A percentile compares a stretch with the other conserved stretches of the same genome.
These are phyloP conservation scores for Sebastes fasciatus DNA, from an alignment of 2,113 vertebrate species.

Conservation along the genomic window DNA sequence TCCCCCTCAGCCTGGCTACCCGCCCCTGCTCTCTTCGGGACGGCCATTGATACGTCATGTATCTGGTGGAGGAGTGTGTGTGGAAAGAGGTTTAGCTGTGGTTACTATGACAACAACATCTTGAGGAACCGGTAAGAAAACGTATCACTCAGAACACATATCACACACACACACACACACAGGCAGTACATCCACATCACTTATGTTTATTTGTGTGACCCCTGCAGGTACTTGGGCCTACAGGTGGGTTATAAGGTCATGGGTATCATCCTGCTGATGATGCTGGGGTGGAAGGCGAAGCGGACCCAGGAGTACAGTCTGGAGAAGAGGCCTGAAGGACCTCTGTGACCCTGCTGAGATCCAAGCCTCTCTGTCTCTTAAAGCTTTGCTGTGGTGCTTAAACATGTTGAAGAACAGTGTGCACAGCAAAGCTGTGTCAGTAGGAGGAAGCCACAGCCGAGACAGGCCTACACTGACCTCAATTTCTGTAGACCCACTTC, in stretches of 20 bases:
- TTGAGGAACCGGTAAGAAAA: constrained; percentile 89
- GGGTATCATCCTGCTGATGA: constrained; percentile 87
- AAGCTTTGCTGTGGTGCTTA: constrained; percentile 30
- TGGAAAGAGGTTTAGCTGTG: constrained; percentile 84
- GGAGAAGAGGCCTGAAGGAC: constrained; percentile 86
- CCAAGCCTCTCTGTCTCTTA: neutral
- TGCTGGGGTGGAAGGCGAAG: constrained; percentile 90
- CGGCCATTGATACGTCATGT: constrained; percentile 92
- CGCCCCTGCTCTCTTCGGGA: constrained; percentile 90
- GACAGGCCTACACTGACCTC: constrained; percentile 32
- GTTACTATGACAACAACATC: constrained; percentile 92
- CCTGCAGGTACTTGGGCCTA: constrained; percentile 91
- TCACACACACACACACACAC: neutral
- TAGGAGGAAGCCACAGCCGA: constrained; percentile 21
- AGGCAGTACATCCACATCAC: neutral
- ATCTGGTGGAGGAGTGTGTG: constrained; percentile 89
- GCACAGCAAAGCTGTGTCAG: constrained; percentile 18
- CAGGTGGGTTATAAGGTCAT: constrained; percentile 91
- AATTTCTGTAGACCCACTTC: constrained; percentile 10
- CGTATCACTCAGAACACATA: neutral
- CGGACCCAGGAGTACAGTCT: constrained; percentile 91
- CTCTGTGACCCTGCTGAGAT: constrained; percentile 59
- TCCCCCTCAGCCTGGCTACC: constrained; percentile 91
- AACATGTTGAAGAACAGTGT: constrained; percentile 12
- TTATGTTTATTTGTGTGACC: constrained; percentile 14